A percentile compares a stretch with the other conserved stretches of the same genome.
Conservation (phyloP, 2,797 vertebrate genomes). For the Chiloscyllium punctatum region DNA sequence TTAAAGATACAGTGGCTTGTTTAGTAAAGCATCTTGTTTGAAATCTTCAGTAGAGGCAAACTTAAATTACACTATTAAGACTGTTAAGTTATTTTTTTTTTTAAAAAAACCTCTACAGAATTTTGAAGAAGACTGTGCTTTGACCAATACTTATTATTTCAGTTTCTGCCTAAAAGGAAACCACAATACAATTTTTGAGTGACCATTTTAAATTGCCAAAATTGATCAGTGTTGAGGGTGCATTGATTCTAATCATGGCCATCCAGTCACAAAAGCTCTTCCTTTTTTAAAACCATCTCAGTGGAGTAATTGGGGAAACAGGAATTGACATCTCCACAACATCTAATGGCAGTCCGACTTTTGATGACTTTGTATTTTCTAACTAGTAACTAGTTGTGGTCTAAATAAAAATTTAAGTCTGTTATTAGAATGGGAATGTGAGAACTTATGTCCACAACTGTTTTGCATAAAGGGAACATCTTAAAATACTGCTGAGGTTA, state of each 20-base stretch:
- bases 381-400: neutral
- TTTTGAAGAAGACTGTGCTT: neutral
- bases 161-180: neutral
- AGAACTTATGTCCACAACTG: neutral
- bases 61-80: neutral
- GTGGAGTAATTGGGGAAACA: neutral
- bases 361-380: neutral
- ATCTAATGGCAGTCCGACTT: neutral
- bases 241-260: neutral
- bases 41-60: neutral
- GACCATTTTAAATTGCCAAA: neutral
- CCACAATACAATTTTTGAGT: neutral
- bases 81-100: neutral
- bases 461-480: neutral
- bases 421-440: neutral
- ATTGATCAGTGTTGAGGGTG: neutral
- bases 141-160: neutral
- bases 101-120: neutral
- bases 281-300: neutral
- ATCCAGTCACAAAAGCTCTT: neutral
- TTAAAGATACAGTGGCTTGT: neutral
- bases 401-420: neutral
- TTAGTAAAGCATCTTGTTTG: neutral
- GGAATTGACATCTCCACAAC: neutral
- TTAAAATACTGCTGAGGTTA: conserved; percentile 1